A percentile compares a stretch with the other conserved stretches of the same genome.
Evolutionary conservation across 2,797 vertebrate genomes (phyloP).

Genomic region (Rhabdophis nuchalis): DNA sequence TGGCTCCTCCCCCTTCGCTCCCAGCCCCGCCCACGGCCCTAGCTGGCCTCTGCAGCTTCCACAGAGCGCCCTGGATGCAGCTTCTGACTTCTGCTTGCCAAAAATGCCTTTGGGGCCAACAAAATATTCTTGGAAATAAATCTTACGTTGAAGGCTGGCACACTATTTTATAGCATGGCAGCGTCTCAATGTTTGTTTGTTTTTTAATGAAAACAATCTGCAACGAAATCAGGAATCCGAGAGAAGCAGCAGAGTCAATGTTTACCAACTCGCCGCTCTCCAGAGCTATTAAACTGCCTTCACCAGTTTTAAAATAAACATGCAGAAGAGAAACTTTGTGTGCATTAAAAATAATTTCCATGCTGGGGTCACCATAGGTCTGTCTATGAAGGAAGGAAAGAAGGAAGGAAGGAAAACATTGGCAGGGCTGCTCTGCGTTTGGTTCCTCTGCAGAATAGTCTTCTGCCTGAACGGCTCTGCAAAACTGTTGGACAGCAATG

Average conservation of each 20-base stretch:
- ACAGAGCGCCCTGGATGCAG: not conserved
- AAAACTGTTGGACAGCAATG: not conserved
- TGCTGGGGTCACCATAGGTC: not conserved
- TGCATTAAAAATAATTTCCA: not conserved
- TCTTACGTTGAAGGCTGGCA: not conserved
- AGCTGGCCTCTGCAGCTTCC: not conserved
- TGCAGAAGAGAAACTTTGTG: not conserved
- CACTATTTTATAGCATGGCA: not conserved
- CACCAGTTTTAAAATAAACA: not conserved
- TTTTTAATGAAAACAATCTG: not conserved
- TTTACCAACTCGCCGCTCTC: not conserved
- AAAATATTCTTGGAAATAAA: not conserved
- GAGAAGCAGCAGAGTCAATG: not conserved
- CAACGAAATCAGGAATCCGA: not conserved
- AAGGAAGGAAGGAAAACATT: not conserved
- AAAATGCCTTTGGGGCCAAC: not conserved
- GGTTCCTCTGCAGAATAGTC: not conserved
- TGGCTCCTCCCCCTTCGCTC: not conserved
- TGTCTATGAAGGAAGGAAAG: not conserved
- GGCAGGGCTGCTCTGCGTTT: not conserved
- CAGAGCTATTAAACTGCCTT: not conserved
- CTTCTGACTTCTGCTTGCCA: not conserved
- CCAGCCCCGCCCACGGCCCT: rapidly evolving
- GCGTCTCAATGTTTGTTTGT: not conserved
- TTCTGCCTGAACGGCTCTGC: not conserved